phyloP scores from a whole-genome alignment of 2,797 vertebrate genomes.

The Neoniphon sammara region DNA sequence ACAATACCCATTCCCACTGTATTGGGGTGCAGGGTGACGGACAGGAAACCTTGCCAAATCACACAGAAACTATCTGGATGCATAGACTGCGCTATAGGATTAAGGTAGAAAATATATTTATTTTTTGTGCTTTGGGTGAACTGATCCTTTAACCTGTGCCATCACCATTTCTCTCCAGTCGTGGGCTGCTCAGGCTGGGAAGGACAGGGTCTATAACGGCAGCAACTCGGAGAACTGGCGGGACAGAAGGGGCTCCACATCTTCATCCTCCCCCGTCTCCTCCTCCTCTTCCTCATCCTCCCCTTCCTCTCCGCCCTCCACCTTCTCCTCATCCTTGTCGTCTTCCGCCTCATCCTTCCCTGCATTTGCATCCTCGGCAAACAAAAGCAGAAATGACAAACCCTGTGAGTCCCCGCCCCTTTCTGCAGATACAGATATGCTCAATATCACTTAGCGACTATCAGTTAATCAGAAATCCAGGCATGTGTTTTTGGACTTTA shows the following conservation, averaged over 20 bases:
- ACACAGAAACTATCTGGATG: too few species aligned
- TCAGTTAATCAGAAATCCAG: too few species aligned
- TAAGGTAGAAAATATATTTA: too few species aligned
- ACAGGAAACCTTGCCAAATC: too few species aligned
- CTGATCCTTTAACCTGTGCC: too few species aligned
- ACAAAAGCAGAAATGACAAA: conserved; percentile 67
- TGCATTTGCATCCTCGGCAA: conserved; percentile 56
- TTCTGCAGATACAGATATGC: not conserved
- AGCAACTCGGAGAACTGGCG: conserved; percentile 87
- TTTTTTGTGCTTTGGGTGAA: too few species aligned
- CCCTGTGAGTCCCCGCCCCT: conserved; percentile 64
- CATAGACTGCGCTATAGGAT: too few species aligned
- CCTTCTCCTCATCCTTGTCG: conserved; percentile 71
- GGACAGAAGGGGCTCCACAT: conserved; percentile 79
- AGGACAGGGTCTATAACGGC: conserved; percentile 73
- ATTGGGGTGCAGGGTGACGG: too few species aligned
- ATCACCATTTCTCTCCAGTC: conserved; percentile 50
- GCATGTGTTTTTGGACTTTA: not conserved
- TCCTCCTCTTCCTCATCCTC: conserved; percentile 71
- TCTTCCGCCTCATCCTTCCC: conserved; percentile 71
- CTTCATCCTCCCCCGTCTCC: conserved; percentile 61
- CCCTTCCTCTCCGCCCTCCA: conserved; percentile 69
- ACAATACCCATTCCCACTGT: too few species aligned
- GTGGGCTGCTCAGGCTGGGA: conserved; percentile 66
- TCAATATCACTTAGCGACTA: too few species aligned